Evolutionary conservation across 2,113 vertebrate species (phyloP).

Genomic region (Myiopsitta monachus): DNA sequence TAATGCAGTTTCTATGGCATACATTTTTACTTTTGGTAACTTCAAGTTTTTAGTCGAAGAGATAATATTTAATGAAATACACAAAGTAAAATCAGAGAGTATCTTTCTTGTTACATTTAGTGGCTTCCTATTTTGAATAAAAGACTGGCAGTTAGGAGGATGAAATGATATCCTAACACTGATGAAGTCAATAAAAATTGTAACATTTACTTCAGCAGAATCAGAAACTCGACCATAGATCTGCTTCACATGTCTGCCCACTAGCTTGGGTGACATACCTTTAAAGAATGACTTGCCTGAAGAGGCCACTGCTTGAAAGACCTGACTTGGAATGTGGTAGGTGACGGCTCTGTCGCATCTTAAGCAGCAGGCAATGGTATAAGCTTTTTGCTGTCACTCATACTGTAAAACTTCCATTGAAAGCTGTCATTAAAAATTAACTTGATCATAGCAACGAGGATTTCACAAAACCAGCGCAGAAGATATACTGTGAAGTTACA

Average conservation of each 20-base stretch:
- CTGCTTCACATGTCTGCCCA: not conserved
- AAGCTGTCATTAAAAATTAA: not conserved
- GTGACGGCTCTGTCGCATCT: rapidly evolving
- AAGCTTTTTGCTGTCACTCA: not conserved
- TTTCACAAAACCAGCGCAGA: not conserved
- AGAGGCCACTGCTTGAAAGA: not conserved
- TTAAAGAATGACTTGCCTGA: not conserved
- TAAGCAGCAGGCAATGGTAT: not conserved
- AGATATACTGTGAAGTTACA: not conserved
- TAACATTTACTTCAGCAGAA: not conserved
- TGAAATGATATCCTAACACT: not conserved
- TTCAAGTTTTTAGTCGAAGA: not conserved
- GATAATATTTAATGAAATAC: not conserved
- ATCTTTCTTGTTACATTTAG: not conserved
- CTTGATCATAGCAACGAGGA: not conserved
- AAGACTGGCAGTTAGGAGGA: not conserved
- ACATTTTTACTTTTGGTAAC: not conserved
- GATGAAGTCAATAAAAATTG: not conserved
- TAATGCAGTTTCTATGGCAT: not conserved
- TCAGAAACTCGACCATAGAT: not conserved
- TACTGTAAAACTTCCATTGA: not conserved
- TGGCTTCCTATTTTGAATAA: not conserved
- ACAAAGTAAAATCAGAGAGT: not conserved
- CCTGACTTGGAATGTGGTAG: not conserved
- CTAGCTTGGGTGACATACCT: not conserved